phyloP scores from a whole-genome alignment of 2,797 vertebrate genomes.

The Hippopotamyrus pictus region DNA sequence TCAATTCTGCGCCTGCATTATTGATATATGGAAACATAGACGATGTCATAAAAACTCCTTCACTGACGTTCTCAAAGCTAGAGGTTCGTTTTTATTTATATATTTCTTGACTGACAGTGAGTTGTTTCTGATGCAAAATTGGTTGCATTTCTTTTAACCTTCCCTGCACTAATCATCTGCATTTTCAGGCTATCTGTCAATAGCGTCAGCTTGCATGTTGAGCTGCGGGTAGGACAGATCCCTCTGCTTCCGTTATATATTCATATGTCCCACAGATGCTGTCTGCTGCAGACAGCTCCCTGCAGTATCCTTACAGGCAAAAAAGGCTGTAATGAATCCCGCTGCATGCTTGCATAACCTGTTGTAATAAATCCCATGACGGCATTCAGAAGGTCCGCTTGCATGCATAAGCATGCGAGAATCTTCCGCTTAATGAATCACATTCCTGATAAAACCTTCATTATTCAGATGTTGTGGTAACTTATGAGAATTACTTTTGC shows the following conservation, averaged over 20 bases:
- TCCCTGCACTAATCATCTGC: not conserved
- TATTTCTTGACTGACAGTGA: not conserved
- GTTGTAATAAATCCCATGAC: not conserved
- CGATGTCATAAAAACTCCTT: conserved; percentile 35
- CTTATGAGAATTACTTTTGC: not conserved
- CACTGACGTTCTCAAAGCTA: conserved; percentile 43
- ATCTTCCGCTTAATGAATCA: not conserved
- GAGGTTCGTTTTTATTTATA: conserved; percentile 26
- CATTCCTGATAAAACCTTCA: not conserved
- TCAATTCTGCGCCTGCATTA: conserved; percentile 54
- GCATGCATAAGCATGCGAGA: not conserved
- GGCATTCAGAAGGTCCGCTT: not conserved
- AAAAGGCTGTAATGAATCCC: not conserved
- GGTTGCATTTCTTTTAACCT: not conserved
- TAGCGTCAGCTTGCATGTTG: not conserved
- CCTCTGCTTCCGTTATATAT: not conserved
- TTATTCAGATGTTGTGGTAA: not conserved
- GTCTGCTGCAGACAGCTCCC: not conserved
- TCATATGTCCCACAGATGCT: not conserved
- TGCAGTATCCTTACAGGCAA: not conserved
- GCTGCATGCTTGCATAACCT: not conserved
- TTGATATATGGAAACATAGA: conserved; percentile 49
- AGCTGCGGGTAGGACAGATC: not conserved
- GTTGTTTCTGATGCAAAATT: not conserved
- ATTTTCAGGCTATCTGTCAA: conserved; percentile 6